Conservation (phyloP, 1,140 invertebrate species). For the Mya arenaria region DNA sequence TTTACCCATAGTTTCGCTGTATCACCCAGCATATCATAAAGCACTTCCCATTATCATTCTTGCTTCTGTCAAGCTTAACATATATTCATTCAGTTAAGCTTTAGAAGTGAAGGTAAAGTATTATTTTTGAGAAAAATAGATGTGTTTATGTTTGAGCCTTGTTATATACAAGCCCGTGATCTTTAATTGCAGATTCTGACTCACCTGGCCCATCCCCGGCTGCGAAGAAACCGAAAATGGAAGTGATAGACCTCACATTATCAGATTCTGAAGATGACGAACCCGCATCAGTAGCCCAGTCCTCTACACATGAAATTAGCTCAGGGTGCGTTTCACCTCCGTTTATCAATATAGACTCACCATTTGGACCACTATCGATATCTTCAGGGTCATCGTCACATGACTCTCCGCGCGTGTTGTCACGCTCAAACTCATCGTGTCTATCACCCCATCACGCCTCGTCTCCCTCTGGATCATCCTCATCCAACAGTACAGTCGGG, state of each 20-base stretch:
- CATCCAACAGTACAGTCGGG: constrained; percentile 52
- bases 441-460: constrained; percentile 64
- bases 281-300: constrained; percentile 49
- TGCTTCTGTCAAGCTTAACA: too few relatives aligned
- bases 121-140: too few relatives aligned
- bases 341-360: constrained; percentile 76
- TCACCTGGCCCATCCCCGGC: constrained; percentile 58
- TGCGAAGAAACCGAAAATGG: constrained; percentile 73
- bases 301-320: constrained; percentile 48
- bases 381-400: constrained; percentile 61
- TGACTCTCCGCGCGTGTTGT: constrained; percentile 23
- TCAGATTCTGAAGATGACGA: constrained; percentile 76
- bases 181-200: too few relatives aligned
- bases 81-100: too few relatives aligned
- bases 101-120: too few relatives aligned
- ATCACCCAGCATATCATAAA: too few relatives aligned
- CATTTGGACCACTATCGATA: constrained; percentile 65
- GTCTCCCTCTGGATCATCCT: constrained; percentile 62
- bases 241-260: constrained; percentile 76
- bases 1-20: too few relatives aligned
- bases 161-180: too few relatives aligned
- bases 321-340: constrained; percentile 68
- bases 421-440: constrained; percentile 47
- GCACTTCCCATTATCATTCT: too few relatives aligned
- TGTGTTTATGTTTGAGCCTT: too few relatives aligned